Evolutionary conservation across 2,797 vertebrate species (phyloP), one percentile per base, ranked within the genome.

Genomic region (Bradypus variegatus): DNA sequence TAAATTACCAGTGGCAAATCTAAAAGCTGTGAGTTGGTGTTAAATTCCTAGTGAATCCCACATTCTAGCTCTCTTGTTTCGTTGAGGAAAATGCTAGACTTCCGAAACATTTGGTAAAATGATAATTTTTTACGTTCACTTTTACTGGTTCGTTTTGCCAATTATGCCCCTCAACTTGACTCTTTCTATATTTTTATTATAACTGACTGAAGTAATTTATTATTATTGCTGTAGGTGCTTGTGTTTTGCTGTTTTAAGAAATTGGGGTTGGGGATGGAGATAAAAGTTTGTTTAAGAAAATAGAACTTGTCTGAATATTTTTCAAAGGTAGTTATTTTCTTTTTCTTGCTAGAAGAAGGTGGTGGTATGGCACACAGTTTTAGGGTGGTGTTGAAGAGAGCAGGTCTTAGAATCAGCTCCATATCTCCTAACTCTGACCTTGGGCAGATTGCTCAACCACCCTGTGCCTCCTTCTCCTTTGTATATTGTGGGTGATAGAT

Each of bases 191-290:
- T 92, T 92, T 95, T 90, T 90, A 78, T 88, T 93, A 78, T 88
- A 77, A 31, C 3, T 72, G 70, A 81, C 64, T 88, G 41, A 85
- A 94, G 73, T 78, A 88, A 67, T 89, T 84, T 79, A 70, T 90
- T 92, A 60, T 18, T 67, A 60, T 73, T 93, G 76, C 86, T 58
- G 8, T 70, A 89, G 70, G 29, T 82, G 21, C 14, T 86, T 94
- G 33, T 77, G n/a, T 88, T 95, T 90, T 95, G 55, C 64, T 84
- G 10, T 78, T 79, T 91, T 90, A 90, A 93, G 69, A 89, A 75
- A 36, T 50, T 48, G 31, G 9, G 38, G 55, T 72, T 92, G 45
- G 21, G 29, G 10, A 41, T 58, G 60, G 12, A 80, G 38, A 33
- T 38, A 90, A 76, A 90, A 91, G 9, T 8, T 81, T 85, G 85